phyloP scores from a whole-genome alignment of 1,140 invertebrate genomes.

The Gryon sp. region DNA sequence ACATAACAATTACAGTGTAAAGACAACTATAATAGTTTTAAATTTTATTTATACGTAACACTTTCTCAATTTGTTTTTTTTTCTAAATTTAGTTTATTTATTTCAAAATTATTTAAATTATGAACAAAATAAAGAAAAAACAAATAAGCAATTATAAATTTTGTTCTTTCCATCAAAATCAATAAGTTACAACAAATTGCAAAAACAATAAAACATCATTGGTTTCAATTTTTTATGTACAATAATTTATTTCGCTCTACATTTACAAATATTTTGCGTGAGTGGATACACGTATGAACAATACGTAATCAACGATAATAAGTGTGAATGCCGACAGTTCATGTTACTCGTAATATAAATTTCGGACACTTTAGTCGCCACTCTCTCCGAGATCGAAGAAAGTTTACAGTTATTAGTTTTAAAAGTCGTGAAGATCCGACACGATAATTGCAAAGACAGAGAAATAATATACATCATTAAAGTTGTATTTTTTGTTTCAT shows the following conservation, averaged over 20 bases:
- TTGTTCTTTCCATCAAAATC: conserved; percentile 28
- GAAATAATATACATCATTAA: conserved; percentile 12
- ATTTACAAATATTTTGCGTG: conserved; percentile 75
- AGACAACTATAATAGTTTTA: no score
- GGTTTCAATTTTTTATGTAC: conserved; percentile 69
- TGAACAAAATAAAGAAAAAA: conserved; percentile 4
- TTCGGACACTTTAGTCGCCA: conserved; percentile 21
- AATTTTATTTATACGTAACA: no score
- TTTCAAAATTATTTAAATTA: no score
- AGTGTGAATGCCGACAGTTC: conserved; percentile 45
- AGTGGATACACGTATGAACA: conserved; percentile 67
- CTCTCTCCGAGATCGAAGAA: conserved; percentile 6
- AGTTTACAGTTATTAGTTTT: conserved; percentile 10
- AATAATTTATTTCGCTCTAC: conserved; percentile 79
- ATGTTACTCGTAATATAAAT: conserved; percentile 34
- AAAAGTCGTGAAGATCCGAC: conserved; percentile 8
- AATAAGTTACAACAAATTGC: conserved; percentile 22
- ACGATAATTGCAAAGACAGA: conserved; percentile 7
- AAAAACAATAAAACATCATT: conserved; percentile 51
- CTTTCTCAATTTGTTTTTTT: background rate
- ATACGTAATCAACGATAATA: conserved; percentile 59
- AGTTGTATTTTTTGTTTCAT: conserved; percentile 3
- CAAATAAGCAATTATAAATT: conserved; percentile 5
- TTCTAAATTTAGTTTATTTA: background rate
- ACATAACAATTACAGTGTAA: no score